phyloP scores from a whole-genome alignment of 2,113 vertebrate genomes.

The Ceratotherium simum region DNA sequence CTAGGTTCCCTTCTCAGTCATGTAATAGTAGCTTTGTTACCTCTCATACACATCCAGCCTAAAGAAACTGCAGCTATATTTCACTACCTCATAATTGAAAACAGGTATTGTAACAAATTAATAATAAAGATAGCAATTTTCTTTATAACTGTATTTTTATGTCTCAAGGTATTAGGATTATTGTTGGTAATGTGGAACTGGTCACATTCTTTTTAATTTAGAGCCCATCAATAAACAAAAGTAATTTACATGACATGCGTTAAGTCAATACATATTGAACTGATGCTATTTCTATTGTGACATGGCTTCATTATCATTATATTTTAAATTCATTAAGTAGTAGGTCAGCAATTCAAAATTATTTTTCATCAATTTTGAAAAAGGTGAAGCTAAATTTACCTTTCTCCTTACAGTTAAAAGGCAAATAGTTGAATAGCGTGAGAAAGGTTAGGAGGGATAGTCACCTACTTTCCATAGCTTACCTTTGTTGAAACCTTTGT shows the following conservation, averaged over 20 bases:
- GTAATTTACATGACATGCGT: slow-evolving; percentile 6
- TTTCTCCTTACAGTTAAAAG: slow-evolving; percentile 49
- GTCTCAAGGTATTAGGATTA: slow-evolving; percentile 9
- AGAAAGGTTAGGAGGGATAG: neutral
- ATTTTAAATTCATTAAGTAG: slow-evolving; percentile 33
- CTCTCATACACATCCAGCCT: slow-evolving; percentile 94
- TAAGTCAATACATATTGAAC: neutral
- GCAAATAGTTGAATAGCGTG: neutral
- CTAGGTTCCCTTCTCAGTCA: slow-evolving; percentile 98
- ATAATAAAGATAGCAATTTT: neutral
- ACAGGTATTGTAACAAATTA: slow-evolving; percentile 90
- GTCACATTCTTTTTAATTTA: slow-evolving; percentile 31
- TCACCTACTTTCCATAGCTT: neutral
- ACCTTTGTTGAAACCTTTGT: neutral
- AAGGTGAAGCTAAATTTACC: neutral
- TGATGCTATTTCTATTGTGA: slow-evolving; percentile 16
- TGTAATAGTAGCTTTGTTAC: slow-evolving; percentile 96
- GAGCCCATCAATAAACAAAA: slow-evolving; percentile 25
- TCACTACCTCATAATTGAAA: slow-evolving; percentile 95
- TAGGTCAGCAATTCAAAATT: neutral
- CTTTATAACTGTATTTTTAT: slow-evolving; percentile 32
- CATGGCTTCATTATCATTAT: neutral
- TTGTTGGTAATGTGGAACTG: neutral
- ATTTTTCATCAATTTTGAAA: slow-evolving; percentile 25
- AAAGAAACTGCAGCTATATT: slow-evolving; percentile 96